Conservation (phyloP, 1,140 invertebrate genomes). For the Diorhabda sublineata region DNA sequence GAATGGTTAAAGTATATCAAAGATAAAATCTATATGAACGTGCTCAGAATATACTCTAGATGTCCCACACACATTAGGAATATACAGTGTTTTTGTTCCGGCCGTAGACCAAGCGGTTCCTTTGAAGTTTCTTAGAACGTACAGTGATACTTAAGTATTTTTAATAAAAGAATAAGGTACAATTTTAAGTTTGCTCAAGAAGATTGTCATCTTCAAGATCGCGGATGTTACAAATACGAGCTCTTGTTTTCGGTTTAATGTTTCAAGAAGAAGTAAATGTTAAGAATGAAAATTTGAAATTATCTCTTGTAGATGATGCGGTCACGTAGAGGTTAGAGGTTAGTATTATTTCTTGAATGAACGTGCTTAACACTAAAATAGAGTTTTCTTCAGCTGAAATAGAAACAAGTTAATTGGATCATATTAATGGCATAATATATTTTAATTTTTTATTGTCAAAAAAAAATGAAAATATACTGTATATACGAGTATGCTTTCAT, state of each 20-base stretch:
- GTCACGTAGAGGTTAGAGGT: slow-evolving; percentile 5
- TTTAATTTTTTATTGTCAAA: too few relatives aligned
- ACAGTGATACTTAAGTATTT: not conserved
- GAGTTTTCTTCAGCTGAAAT: not conserved
- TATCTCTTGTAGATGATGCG: slow-evolving; percentile 3
- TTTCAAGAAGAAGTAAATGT: slow-evolving; percentile 2
- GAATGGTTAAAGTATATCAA: too few relatives aligned
- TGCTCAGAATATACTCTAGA: slow-evolving; percentile 26
- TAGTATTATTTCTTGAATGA: not conserved
- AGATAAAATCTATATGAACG: slow-evolving; percentile 4
- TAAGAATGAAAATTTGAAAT: slow-evolving; percentile 10
- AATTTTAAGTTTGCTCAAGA: not conserved
- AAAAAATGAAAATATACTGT: too few relatives aligned
- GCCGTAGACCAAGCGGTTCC: slow-evolving; percentile 18
- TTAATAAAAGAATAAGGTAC: not conserved
- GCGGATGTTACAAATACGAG: slow-evolving; percentile 1
- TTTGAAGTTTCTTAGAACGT: slow-evolving; percentile 20
- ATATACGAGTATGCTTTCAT: too few relatives aligned
- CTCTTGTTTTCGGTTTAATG: not conserved
- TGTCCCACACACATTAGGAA: slow-evolving; percentile 28
- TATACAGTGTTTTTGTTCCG: slow-evolving; percentile 24
- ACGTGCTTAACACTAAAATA: not conserved
- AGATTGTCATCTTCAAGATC: not conserved
- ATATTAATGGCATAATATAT: too few relatives aligned
- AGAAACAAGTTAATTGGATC: too few relatives aligned